Evolutionary conservation across 2,888 invertebrate genomes (phyloP).

Genomic region (Hypena proboscidalis): DNA sequence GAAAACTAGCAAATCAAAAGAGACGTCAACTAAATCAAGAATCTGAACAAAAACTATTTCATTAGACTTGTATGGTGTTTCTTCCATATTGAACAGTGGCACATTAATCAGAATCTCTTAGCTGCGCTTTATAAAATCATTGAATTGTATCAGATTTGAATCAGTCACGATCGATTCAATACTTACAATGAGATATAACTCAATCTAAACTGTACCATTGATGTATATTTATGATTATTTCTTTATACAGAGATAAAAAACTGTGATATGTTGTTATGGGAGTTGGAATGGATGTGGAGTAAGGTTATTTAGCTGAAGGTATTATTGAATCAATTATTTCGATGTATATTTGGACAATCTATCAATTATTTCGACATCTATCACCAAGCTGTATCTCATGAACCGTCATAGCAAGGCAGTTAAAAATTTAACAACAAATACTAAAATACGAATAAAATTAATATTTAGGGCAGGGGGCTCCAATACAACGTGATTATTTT

Average conservation of each 20-base stretch:
- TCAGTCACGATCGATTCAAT: constrained; percentile 59
- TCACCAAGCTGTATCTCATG: no score
- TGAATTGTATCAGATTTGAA: constrained; percentile 66
- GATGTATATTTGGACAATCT: no score
- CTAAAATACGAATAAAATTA: no score
- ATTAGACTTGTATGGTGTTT: constrained; percentile 28
- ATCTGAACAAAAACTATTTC: constrained; percentile 32
- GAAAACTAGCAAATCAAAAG: constrained; percentile 5
- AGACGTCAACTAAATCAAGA: constrained; percentile 25
- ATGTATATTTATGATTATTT: constrained; percentile 61
- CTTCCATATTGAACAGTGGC: constrained; percentile 42
- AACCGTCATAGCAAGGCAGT: no score
- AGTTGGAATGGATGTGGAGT: constrained; percentile 20
- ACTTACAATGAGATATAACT: constrained; percentile 68
- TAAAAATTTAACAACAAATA: no score
- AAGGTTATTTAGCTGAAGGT: constrained; percentile 19
- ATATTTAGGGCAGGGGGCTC: no score
- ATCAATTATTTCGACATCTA: no score
- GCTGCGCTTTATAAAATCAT: constrained; percentile 59
- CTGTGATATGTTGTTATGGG: constrained; percentile 35
- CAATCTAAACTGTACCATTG: constrained; percentile 63
- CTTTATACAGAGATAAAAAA: constrained; percentile 34
- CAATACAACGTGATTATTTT: no score
- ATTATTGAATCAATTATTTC: constrained; percentile 2
- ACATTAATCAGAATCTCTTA: constrained; percentile 59